Conservation (phyloP, 2,888 invertebrate species). For the Parasteatoda lunata region DNA sequence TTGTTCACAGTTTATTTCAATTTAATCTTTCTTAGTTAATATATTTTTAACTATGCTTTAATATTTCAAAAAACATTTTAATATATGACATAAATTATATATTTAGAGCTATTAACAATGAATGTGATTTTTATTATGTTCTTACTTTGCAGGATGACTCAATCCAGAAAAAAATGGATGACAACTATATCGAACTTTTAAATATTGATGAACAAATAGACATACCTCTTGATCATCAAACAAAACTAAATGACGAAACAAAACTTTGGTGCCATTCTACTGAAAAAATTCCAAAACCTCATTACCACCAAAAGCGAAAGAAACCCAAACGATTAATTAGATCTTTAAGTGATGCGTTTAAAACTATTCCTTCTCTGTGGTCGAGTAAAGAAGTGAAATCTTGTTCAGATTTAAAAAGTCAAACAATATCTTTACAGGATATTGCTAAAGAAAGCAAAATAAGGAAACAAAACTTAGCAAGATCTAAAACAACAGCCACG, state of each 20-base stretch:
- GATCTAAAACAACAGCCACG: constrained; percentile 53
- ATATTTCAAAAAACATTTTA: too few species aligned
- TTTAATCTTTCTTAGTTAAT: too few species aligned
- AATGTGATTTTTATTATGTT: neutral
- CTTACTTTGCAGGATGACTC: constrained; percentile 11
- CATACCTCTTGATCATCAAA: neutral
- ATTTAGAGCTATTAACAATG: too few species aligned
- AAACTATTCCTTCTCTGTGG: constrained; percentile 50
- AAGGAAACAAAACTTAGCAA: neutral
- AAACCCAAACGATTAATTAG: constrained; percentile 9
- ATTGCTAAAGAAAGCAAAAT: constrained; percentile 3
- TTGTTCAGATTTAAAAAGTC: neutral
- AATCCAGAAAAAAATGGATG: constrained; percentile 13
- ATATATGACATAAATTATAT: too few species aligned
- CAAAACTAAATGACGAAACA: too few species aligned
- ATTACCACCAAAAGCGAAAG: neutral
- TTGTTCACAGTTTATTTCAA: too few species aligned
- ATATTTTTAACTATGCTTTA: too few species aligned
- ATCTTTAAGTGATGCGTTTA: constrained; percentile 56
- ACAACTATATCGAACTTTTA: constrained; percentile 35
- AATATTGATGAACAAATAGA: constrained; percentile 31
- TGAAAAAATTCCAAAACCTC: neutral
- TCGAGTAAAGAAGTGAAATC: constrained; percentile 10
- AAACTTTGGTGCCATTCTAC: neutral
- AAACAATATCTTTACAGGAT: constrained; percentile 5